These are phyloP conservation scores for Centropyge bicolor DNA, from an alignment of 2,797 vertebrate genomes.

Conservation along the genomic window DNA sequence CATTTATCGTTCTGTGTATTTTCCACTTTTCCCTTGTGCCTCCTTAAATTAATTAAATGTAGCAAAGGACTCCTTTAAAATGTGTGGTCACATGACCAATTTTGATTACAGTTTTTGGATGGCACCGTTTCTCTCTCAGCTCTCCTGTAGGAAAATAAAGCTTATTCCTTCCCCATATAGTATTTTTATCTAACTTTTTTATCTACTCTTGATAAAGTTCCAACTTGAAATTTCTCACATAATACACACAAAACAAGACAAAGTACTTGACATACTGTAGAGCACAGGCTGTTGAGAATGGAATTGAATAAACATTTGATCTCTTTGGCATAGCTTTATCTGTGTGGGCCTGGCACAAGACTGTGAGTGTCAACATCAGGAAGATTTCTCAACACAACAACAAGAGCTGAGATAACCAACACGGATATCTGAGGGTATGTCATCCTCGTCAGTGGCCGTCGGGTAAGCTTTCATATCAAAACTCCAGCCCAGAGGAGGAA, in stretches of 20 bases:
- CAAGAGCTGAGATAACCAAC: conserved; percentile 39
- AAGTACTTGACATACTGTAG: conserved; percentile 14
- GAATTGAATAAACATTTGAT: conserved; percentile 40
- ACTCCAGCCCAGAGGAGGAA: conserved; percentile 28
- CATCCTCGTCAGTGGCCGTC: conserved; percentile 32
- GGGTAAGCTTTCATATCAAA: conserved; percentile 53
- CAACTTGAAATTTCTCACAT: conserved; percentile 22
- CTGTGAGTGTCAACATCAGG: conserved; percentile 38
- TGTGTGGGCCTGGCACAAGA: conserved; percentile 16
- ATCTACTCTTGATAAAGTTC: conserved; percentile 31
- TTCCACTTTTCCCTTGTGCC: not conserved
- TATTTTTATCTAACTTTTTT: not conserved
- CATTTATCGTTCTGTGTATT: not conserved
- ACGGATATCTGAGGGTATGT: conserved; percentile 38
- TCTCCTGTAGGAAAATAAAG: conserved; percentile 3
- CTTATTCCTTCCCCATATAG: conserved; percentile 23
- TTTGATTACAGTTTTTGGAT: conserved; percentile 14
- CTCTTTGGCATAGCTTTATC: conserved; percentile 23
- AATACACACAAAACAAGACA: not conserved
- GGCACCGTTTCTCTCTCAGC: not conserved
- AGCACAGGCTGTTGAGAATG: conserved; percentile 31
- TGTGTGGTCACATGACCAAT: not conserved
- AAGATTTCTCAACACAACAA: conserved; percentile 36
- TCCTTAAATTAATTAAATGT: not conserved
- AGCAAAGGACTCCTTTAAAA: not conserved